Conservation (phyloP, 2,113 vertebrate species). For the Chlamydotis undulata region DNA sequence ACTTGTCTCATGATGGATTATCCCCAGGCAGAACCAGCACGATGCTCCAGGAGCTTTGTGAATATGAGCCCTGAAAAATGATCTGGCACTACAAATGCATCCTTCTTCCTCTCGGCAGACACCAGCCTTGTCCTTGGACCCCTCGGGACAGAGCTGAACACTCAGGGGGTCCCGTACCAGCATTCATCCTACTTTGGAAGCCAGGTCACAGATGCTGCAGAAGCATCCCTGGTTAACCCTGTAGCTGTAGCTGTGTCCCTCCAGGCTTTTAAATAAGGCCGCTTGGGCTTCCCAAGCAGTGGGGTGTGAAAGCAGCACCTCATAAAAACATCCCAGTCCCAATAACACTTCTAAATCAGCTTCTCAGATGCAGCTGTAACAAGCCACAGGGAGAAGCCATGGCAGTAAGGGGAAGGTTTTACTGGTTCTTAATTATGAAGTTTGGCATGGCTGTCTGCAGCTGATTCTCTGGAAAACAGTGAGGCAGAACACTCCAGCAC, state of each 20-base stretch:
- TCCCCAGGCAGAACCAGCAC: not conserved
- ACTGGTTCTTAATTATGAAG: not conserved
- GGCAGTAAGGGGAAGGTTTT: not conserved
- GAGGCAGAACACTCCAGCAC: not conserved
- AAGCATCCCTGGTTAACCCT: not conserved
- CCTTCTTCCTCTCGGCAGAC: not conserved
- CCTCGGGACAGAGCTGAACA: not conserved
- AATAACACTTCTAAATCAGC: conserved; percentile 18
- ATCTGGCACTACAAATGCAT: not conserved
- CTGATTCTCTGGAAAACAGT: not conserved
- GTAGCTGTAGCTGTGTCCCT: not conserved
- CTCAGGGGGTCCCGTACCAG: not conserved
- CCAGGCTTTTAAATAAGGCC: not conserved
- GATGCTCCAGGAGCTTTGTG: not conserved
- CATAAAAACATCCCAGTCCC: not conserved
- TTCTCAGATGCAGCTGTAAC: not conserved
- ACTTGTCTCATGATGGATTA: conserved; percentile 3
- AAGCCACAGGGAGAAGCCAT: not conserved
- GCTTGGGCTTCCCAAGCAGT: not conserved
- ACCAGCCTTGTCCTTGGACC: not conserved
- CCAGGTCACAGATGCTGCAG: not conserved
- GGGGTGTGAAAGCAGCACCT: not conserved
- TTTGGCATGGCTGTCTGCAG: not conserved
- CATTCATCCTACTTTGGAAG: not conserved
- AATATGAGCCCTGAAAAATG: not conserved